phyloP scores from a whole-genome alignment of 30 jellyfish, hydroid and myxozoan genomes.

The Aurelia coerulea region DNA sequence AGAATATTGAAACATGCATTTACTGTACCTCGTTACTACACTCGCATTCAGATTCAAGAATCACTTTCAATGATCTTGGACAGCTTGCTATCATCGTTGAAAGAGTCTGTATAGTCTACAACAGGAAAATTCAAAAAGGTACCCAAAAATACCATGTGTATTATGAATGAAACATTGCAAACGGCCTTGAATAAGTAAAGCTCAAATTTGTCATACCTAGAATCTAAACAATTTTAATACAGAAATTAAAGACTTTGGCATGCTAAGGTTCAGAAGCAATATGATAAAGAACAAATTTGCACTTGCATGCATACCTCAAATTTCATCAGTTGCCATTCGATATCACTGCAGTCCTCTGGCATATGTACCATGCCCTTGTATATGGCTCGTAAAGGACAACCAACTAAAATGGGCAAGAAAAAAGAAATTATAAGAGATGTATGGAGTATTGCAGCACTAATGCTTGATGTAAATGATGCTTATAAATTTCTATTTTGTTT shows the following conservation, averaged over 20 bases:
- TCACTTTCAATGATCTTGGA: slow-evolving; percentile 38
- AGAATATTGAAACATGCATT: background rate
- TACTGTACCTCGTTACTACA: slow-evolving; percentile 68
- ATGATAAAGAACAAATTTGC: too few relatives aligned
- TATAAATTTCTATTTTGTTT: too few relatives aligned
- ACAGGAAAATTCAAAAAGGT: background rate
- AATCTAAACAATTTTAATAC: too few relatives aligned
- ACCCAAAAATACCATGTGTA: background rate
- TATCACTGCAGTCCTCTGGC: background rate
- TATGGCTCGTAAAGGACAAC: background rate
- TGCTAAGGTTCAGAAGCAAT: too few relatives aligned
- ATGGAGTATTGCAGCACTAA: too few relatives aligned
- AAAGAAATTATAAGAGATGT: too few relatives aligned
- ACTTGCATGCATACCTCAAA: slow-evolving; percentile 7
- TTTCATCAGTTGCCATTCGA: background rate
- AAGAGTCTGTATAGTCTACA: slow-evolving; percentile 63
- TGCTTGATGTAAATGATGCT: too few relatives aligned
- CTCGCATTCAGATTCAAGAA: slow-evolving; percentile 67
- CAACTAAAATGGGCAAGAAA: too few relatives aligned
- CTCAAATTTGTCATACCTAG: too few relatives aligned
- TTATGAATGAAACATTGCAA: too few relatives aligned
- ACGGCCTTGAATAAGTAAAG: too few relatives aligned
- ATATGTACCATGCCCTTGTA: background rate
- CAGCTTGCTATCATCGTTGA: slow-evolving; percentile 62
- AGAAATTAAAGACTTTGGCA: too few relatives aligned